Percentiles rank a stretch among this genome's conserved stretches.
These are phyloP conservation scores for Agrotis clavis DNA, from an alignment of 2,888 invertebrate genomes.

Conservation along the genomic window DNA sequence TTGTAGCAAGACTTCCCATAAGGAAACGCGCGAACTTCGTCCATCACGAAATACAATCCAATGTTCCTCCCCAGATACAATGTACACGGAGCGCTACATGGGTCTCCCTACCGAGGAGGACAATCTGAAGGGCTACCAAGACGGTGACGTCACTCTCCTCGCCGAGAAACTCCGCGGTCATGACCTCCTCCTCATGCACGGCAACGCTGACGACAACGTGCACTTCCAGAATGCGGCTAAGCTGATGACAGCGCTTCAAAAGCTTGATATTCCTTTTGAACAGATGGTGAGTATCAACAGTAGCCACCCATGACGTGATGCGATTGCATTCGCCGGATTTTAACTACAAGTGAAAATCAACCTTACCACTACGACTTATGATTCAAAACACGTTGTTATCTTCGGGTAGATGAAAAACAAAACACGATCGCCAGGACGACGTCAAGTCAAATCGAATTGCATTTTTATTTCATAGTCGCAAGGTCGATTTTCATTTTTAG, in stretches of 20 bases:
- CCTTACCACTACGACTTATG: no score
- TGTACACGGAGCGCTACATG: constrained; percentile 99
- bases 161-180: constrained; percentile 93
- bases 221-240: constrained; percentile 96
- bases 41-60: background rate
- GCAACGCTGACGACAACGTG: constrained; percentile 98
- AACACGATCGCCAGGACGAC: no score
- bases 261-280: constrained; percentile 94
- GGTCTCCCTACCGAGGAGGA: constrained; percentile 94
- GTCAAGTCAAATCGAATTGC: no score
- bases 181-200: constrained; percentile 96
- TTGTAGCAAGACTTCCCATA: no score
- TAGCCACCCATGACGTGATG: no score
- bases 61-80: constrained; percentile 93
- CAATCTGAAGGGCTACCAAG: constrained; percentile 94
- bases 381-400: no score
- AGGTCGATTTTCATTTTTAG: no score
- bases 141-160: constrained; percentile 93
- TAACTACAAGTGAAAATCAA: no score
- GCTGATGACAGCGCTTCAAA: constrained; percentile 94
- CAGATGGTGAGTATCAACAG: constrained; percentile 93
- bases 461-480: no score
- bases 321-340: no score
- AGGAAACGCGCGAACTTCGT: no score
- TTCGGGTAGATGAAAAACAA: no score